Evolutionary conservation across 2,888 invertebrate species (phyloP), one percentile per base, ranked within the genome.

Genomic region (Eupithecia subumbrata): DNA sequence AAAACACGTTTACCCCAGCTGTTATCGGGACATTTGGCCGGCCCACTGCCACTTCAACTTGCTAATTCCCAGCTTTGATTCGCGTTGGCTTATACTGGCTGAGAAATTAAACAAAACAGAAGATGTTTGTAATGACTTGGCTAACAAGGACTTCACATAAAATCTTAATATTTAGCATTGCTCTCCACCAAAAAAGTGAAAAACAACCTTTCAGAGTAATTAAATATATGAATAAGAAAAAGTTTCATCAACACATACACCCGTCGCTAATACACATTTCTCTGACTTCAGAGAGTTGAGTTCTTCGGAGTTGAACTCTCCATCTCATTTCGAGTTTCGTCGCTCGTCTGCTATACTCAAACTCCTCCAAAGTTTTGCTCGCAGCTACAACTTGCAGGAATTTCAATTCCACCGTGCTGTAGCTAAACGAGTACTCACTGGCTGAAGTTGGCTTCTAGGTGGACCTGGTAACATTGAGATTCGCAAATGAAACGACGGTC

Each of bases 311-410:
- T 30, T 30, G 30, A 22, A n/a, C 56, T 56, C 22, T 22, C 48
- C n/a, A 48, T 52, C 52, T 3, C n/a, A 43, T 40, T 68, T 40
- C 43, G 7, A 68, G 22, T 69, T 48, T 5, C 30, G 67, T 74
- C 69, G 71, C 74, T 40, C 76, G 76, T 74, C 66, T 69, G 22
- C 45, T 0, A 18, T 8, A 22, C 43, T 25, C 76, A 80, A 77
- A 84, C 82, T 85, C 82, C 82, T 85, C 84, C 18, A 18, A 77
- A 83, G 80, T 80, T 81, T 80, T 78, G 79, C 79, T 81, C 82
- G 34, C 82, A 83, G 84, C 83, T 87, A 86, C 87, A 86, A 78
- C 80, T 80, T 79, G 69, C 22, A 81, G 82, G 85, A 83, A 85
- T 86, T 85, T 79, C 77, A 74, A 82, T 80, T 77, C 67, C 70